Evolutionary conservation across 2,113 vertebrate genomes (phyloP).

Genomic region (Zingel zingel): DNA sequence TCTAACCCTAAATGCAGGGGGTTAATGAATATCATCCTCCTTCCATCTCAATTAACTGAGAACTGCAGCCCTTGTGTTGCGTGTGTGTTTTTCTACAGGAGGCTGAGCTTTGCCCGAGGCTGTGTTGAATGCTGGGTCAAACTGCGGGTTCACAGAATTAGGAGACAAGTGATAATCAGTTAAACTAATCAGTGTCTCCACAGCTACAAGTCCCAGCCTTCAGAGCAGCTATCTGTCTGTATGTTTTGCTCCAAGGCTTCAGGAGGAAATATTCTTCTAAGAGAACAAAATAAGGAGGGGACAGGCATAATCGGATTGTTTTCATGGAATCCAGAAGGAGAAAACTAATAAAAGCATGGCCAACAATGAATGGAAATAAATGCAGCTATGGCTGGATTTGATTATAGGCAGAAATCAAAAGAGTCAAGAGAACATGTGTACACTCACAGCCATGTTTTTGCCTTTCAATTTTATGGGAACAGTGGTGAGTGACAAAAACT

Average conservation of each 20-base stretch:
- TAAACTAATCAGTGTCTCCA: slow-evolving; percentile 51
- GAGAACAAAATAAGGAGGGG: slow-evolving; percentile 34
- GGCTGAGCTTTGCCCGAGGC: slow-evolving; percentile 63
- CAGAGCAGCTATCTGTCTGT: slow-evolving; percentile 4
- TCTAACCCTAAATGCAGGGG: slow-evolving; percentile 57
- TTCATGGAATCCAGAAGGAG: slow-evolving; percentile 52
- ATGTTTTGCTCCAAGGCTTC: slow-evolving; percentile 12
- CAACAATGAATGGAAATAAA: slow-evolving; percentile 15
- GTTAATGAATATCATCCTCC: slow-evolving; percentile 74
- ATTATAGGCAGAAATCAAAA: slow-evolving; percentile 37
- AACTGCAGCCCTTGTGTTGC: slow-evolving; percentile 24
- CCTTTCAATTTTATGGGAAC: slow-evolving; percentile 23
- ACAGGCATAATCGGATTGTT: slow-evolving; percentile 40
- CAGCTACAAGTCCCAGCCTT: neutral
- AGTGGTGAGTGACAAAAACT: neutral
- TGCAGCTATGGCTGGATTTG: slow-evolving; percentile 34
- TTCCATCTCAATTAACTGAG: slow-evolving; percentile 57
- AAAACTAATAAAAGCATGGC: slow-evolving; percentile 56
- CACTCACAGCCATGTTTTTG: neutral
- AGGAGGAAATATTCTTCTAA: slow-evolving; percentile 31
- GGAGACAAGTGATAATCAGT: slow-evolving; percentile 58
- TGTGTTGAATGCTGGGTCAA: slow-evolving; percentile 56
- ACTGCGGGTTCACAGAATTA: slow-evolving; percentile 49
- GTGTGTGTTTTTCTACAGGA: slow-evolving; percentile 33
- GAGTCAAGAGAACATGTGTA: slow-evolving; percentile 28